These are phyloP conservation scores for Ascidia mentula DNA, from an alignment of 23 tunicate genomes.

Conservation along the genomic window DNA sequence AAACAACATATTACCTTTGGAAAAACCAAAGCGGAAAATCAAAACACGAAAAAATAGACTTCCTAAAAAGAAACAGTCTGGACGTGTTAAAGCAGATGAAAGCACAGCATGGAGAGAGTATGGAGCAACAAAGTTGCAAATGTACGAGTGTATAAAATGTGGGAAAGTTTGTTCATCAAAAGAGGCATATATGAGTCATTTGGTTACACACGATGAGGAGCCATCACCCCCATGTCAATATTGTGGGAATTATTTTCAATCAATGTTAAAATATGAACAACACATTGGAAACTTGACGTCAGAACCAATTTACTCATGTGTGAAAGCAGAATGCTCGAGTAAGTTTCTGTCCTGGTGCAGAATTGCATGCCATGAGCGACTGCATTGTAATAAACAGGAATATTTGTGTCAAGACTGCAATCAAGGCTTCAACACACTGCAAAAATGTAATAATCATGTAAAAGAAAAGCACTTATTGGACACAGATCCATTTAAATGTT, in stretches of 20 bases:
- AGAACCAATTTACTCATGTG: conserved; percentile 20
- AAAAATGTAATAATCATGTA: conserved; percentile 9
- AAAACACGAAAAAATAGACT: not conserved
- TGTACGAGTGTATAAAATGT: conserved; percentile 22
- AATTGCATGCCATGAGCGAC: conserved; percentile 36
- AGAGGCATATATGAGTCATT: conserved; percentile 26
- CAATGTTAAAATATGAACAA: conserved; percentile 28
- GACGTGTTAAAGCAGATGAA: not conserved
- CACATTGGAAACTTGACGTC: conserved; percentile 35
- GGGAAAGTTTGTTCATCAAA: not conserved
- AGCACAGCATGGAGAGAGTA: not conserved
- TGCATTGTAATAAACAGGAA: conserved; percentile 21
- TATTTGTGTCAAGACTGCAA: conserved; percentile 33
- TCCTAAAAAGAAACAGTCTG: not conserved
- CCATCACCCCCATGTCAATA: conserved; percentile 42
- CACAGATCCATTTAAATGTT: conserved; percentile 17
- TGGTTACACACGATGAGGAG: conserved; percentile 11
- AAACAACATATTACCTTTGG: too few relatives aligned
- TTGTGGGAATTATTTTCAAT: conserved; percentile 47
- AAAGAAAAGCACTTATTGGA: conserved; percentile 31
- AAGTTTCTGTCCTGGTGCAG: conserved; percentile 36
- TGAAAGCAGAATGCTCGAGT: conserved; percentile 12
- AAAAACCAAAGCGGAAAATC: not conserved
- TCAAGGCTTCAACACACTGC: conserved; percentile 9
- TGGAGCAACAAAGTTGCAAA: not conserved